Conservation (phyloP, 30 jellyfish, hydroid and myxozoan genomes). For the Aurelia sp. region DNA sequence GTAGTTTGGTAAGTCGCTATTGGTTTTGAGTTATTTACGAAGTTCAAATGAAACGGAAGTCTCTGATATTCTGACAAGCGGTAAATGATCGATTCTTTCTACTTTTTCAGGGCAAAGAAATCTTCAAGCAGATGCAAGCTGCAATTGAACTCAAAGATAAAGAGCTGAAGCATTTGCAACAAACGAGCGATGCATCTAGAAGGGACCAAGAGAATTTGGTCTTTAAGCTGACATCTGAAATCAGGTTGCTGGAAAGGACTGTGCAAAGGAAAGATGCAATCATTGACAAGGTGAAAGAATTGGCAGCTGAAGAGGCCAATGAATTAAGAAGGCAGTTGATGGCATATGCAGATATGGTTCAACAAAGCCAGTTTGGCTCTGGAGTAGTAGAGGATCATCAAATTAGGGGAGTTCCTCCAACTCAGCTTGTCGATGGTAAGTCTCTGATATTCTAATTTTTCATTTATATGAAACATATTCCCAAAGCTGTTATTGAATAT, state of each 20-base stretch:
- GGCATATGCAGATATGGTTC: conserved; percentile 1
- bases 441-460: too few relatives aligned
- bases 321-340: background rate
- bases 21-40: too few relatives aligned
- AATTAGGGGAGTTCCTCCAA: too few relatives aligned
- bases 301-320: conserved; percentile 9
- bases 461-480: too few relatives aligned
- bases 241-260: conserved; percentile 7
- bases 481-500: too few relatives aligned
- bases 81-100: background rate
- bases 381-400: too few relatives aligned
- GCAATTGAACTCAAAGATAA: background rate
- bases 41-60: background rate
- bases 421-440: too few relatives aligned
- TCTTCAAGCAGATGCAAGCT: background rate
- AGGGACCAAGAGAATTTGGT: background rate
- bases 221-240: conserved; percentile 6
- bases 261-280: conserved; percentile 5
- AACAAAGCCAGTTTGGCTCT: background rate
- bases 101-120: conserved; percentile 11
- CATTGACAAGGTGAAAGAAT: conserved; percentile 1
- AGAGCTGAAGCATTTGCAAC: background rate
- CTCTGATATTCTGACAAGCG: background rate
- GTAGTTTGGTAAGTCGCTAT: too few relatives aligned
- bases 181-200: background rate